phyloP scores from a whole-genome alignment of 2,797 vertebrate genomes.

The Chiloscyllium punctatum region DNA sequence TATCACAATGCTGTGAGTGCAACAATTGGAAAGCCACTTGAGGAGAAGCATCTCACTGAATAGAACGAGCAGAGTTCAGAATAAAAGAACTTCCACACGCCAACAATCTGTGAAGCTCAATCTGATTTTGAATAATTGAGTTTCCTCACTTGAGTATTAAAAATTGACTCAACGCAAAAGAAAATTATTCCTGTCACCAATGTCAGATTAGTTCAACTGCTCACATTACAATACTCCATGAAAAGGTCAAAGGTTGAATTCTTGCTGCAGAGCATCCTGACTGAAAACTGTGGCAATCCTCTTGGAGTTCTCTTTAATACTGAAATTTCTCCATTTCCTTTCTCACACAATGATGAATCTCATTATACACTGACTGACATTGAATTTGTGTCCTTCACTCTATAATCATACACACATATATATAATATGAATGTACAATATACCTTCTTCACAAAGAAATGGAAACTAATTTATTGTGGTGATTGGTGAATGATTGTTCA shows the following conservation, averaged over 20 bases:
- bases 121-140: conserved; percentile 16
- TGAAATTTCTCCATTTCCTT: conserved; percentile 4
- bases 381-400: neutral
- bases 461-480: neutral
- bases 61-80: neutral
- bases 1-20: neutral
- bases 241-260: neutral
- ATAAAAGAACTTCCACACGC: neutral
- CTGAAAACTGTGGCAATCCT: neutral
- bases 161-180: neutral
- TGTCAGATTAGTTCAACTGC: neutral
- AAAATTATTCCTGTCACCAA: neutral
- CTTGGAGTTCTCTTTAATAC: conserved; percentile 14
- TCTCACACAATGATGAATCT: neutral
- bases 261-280: neutral
- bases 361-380: conserved; percentile 8
- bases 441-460: neutral
- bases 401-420: neutral
- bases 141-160: neutral
- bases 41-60: neutral
- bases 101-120: neutral
- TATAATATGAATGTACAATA: neutral
- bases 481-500: neutral
- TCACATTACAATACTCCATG: conserved; percentile 5
- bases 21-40: neutral